Conservation (phyloP, 1,140 invertebrate species). For the Elysia chlorotica region DNA sequence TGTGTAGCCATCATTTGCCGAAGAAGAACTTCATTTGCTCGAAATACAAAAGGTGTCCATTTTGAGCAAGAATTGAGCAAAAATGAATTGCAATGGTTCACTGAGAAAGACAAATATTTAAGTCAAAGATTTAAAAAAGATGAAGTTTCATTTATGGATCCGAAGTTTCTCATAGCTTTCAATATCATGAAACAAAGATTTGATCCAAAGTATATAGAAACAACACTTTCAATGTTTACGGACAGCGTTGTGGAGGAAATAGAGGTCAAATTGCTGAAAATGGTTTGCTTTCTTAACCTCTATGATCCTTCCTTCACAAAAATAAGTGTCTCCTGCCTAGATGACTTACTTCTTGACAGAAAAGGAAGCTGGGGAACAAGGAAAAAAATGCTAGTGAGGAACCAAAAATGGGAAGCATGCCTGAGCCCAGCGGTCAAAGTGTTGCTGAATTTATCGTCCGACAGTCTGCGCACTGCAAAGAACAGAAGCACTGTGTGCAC, state of each 20-base stretch:
- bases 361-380: neutral
- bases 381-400: neutral
- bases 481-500: conserved; percentile 21
- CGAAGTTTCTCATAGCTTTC: conserved; percentile 37
- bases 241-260: conserved; percentile 17
- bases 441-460: conserved; percentile 30
- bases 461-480: conserved; percentile 6
- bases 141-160: conserved; percentile 20
- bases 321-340: conserved; percentile 30
- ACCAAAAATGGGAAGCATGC: conserved; percentile 29
- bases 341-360: conserved; percentile 21
- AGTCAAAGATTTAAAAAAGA: conserved; percentile 24
- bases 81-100: conserved; percentile 33
- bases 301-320: conserved; percentile 31
- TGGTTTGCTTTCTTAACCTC: conserved; percentile 31
- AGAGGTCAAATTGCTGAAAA: conserved; percentile 34
- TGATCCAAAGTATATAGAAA: conserved; percentile 29
- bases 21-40: conserved; percentile 21
- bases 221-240: conserved; percentile 27
- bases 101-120: conserved; percentile 25
- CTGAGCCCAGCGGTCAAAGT: conserved; percentile 29
- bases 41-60: conserved; percentile 1
- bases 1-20: conserved; percentile 31
- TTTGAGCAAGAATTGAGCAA: conserved; percentile 29
- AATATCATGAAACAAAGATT: conserved; percentile 41